These are phyloP conservation scores for Tineola bisselliella DNA, from an alignment of 2,888 invertebrate genomes.

Conservation along the genomic window DNA sequence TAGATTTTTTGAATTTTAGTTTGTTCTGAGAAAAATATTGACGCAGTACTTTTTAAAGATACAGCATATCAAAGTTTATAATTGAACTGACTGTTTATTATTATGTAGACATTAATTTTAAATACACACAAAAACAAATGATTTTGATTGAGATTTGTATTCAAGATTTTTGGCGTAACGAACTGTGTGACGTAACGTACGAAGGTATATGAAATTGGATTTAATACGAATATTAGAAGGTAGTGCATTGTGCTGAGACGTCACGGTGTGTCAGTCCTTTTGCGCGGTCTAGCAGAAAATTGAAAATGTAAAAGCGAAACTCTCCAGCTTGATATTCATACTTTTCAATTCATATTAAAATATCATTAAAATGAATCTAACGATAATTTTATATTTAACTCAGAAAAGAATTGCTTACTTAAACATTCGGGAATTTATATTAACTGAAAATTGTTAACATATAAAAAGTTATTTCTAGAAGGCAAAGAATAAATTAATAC, in stretches of 20 bases:
- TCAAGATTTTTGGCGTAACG: no score
- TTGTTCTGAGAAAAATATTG: no score
- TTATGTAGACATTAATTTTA: no score
- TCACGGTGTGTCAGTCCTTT: slow-evolving; percentile 7
- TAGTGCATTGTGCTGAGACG: slow-evolving; percentile 8
- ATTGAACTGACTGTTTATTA: no score
- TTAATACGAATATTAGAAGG: slow-evolving; percentile 6
- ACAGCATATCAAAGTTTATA: no score
- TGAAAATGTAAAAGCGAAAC: slow-evolving; percentile 6
- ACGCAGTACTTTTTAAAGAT: no score
- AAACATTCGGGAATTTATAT: neutral
- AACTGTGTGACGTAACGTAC: no score
- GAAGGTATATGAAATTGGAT: neutral
- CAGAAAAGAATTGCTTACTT: neutral
- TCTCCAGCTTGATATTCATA: neutral
- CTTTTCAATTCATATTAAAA: slow-evolving; percentile 4
- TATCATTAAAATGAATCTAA: neutral
- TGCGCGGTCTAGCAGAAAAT: slow-evolving; percentile 13
- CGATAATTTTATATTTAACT: neutral
- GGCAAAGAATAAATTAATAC: neutral
- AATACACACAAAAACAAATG: no score
- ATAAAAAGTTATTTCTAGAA: neutral
- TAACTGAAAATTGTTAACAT: neutral
- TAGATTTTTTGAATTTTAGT: no score
- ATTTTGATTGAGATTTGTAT: no score